Evolutionary conservation across 2,888 invertebrate genomes (phyloP).

Genomic region (Andrena fulva): DNA sequence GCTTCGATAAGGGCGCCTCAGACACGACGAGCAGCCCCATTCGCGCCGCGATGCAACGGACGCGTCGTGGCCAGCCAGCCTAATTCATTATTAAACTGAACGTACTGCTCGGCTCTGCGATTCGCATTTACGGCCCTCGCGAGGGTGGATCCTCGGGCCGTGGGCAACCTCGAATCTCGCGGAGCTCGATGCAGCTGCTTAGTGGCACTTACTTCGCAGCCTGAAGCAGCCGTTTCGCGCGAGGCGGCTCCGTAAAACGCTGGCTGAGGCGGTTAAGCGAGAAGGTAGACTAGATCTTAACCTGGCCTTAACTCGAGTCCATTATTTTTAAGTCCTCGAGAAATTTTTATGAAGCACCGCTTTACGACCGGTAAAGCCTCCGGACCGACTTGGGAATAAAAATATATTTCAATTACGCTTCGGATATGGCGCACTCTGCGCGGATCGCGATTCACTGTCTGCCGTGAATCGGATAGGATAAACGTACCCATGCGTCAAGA

Average conservation of each 20-base stretch:
- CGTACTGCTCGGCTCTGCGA: not conserved
- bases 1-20: slow-evolving; percentile 21
- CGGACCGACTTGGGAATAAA: not conserved
- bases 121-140: not conserved
- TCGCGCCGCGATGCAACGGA: not conserved
- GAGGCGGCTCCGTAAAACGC: slow-evolving; percentile 17
- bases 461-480: not conserved
- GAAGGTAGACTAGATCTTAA: slow-evolving; percentile 1
- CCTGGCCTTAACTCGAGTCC: slow-evolving; percentile 22
- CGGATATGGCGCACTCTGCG: not conserved
- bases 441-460: slow-evolving; percentile 36
- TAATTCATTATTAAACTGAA: slow-evolving; percentile 15
- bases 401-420: slow-evolving; percentile 31
- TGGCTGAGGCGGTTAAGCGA: slow-evolving; percentile 14
- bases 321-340: slow-evolving; percentile 7
- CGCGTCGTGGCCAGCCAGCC: not conserved
- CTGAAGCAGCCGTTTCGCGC: slow-evolving; percentile 6
- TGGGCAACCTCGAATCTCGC: slow-evolving; percentile 6
- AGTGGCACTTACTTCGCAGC: slow-evolving; percentile 3
- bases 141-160: not conserved
- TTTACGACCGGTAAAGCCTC: slow-evolving; percentile 36
- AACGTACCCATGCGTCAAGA: not conserved
- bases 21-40: slow-evolving; percentile 3
- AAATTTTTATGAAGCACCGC: slow-evolving; percentile 30
- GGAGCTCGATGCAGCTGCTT: slow-evolving; percentile 21